These are phyloP conservation scores for Sminthurides aquaticus DNA, from an alignment of 2,888 invertebrate genomes.

Conservation along the genomic window DNA sequence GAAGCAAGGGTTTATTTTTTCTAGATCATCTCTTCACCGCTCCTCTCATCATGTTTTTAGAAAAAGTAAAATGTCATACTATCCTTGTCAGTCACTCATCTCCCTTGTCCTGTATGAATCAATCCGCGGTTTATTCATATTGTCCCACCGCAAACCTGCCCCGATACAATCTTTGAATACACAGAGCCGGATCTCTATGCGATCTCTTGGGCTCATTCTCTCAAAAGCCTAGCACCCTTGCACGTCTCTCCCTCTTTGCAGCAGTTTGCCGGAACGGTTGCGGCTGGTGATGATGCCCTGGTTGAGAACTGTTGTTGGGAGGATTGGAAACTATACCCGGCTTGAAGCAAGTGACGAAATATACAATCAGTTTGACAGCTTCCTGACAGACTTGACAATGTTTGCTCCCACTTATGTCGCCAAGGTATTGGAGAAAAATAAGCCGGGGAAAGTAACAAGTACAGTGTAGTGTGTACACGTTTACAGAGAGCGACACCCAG, in stretches of 20 bases:
- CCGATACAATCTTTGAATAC: too few relatives aligned
- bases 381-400: slow-evolving; percentile 20
- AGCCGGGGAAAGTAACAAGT: not conserved
- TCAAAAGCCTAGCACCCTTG: too few relatives aligned
- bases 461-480: too few relatives aligned
- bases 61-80: not conserved
- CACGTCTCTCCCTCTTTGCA: not conserved
- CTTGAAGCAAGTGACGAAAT: slow-evolving; percentile 8
- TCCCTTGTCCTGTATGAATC: too few relatives aligned
- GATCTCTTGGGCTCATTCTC: too few relatives aligned
- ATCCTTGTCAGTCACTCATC: not conserved
- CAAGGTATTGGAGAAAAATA: not conserved
- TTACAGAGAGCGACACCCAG: too few relatives aligned
- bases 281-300: too few relatives aligned
- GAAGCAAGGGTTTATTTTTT: not conserved
- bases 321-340: not conserved
- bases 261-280: too few relatives aligned
- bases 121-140: not conserved
- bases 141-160: not conserved
- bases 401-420: slow-evolving; percentile 13
- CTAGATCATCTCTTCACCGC: not conserved
- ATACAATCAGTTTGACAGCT: slow-evolving; percentile 22
- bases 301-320: too few relatives aligned
- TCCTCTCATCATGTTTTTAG: too few relatives aligned
- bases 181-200: too few relatives aligned